Evolutionary conservation across 2,888 invertebrate genomes (phyloP).

Genomic region (Napeogenes inachia): DNA sequence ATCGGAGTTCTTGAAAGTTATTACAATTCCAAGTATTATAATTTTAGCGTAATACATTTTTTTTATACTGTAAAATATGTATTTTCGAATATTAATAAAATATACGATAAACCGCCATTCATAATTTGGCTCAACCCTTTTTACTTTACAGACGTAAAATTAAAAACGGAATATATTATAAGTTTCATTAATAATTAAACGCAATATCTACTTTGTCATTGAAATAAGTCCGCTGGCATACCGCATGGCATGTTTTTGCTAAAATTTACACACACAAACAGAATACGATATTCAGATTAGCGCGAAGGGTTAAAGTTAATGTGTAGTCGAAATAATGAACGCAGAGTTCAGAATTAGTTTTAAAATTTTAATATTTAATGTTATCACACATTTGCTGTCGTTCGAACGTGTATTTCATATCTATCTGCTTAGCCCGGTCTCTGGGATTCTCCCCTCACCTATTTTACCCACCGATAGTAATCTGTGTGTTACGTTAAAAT

Average conservation of each 20-base stretch:
- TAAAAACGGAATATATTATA: slow-evolving; percentile 75
- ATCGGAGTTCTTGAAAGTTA: slow-evolving; percentile 17
- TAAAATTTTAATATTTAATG: slow-evolving; percentile 30
- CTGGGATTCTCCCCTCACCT: slow-evolving; percentile 12
- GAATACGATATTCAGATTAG: slow-evolving; percentile 70
- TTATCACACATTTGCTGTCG: slow-evolving; percentile 9
- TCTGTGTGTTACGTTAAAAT: slow-evolving; percentile 16
- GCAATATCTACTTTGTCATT: slow-evolving; percentile 45
- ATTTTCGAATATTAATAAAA: slow-evolving; percentile 1
- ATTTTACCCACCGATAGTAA: slow-evolving; percentile 16
- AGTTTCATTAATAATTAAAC: slow-evolving; percentile 69
- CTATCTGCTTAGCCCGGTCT: slow-evolving; percentile 15
- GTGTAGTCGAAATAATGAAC: slow-evolving; percentile 39
- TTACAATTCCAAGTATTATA: slow-evolving; percentile 7
- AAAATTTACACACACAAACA: slow-evolving; percentile 57
- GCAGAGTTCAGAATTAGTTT: slow-evolving; percentile 51
- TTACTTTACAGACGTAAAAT: slow-evolving; percentile 57
- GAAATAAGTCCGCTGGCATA: slow-evolving; percentile 39
- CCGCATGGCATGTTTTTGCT: slow-evolving; percentile 63
- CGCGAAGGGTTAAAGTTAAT: slow-evolving; percentile 41
- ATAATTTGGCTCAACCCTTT: slow-evolving; percentile 32
- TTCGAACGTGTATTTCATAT: slow-evolving; percentile 17
- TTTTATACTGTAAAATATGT: not conserved
- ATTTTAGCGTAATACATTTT: not conserved
- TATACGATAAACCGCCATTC: slow-evolving; percentile 9